Base-by-base conservation (phyloP, 2,113 vertebrate species). In the Microcebus lehilahytsara region DNA sequence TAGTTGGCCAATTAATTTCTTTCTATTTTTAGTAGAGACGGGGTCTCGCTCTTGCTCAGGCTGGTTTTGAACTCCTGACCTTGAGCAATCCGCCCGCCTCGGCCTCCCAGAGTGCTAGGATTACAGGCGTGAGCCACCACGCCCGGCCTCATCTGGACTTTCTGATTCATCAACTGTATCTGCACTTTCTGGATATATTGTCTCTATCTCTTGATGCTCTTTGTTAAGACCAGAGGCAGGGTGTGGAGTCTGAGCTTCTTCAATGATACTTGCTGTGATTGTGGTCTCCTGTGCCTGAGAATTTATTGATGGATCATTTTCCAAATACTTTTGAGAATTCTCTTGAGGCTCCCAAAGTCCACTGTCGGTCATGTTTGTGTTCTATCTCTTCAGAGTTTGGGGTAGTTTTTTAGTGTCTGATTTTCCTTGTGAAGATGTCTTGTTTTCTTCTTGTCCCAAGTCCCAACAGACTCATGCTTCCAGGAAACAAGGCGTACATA, bases 321-420 rank as follows among this genome's bases (percentile, higher is more conserved):
- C 81, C 17, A 12, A 75, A 87, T 94, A 32, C 46, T 91, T 81
- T 66, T 92, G 84, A 40, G n/a, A 83, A 23, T 96, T 97, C 96
- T 90, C 60, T 20, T 67, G 51, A 60, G 78, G 67, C 80, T 77
- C 91, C 42, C 53, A 0, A 0, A 34, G 85, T 92, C 78, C 89
- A 88, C 95, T 96, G 42, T 95, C 93, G 2, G 97, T 93, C 99
- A 99, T 98, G 95, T 95, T 95, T 74, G 72, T 74, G 96, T 42
- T 66, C 69, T 91, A 8, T 34, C 79, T 93, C 69, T 84, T 37
- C 72, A 34, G 80, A 32, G 49, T 95, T 37, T 81, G 74, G 49
- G 37, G 25, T 0, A n/a, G 42, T 85, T 42, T 66, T 93, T 98
- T 96, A 98, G 97, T 96, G 96, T 95, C 96, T 94, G 37, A 49